Evolutionary conservation across 2,113 vertebrate genomes (phyloP).

Genomic region (Mormyrus lacerda): DNA sequence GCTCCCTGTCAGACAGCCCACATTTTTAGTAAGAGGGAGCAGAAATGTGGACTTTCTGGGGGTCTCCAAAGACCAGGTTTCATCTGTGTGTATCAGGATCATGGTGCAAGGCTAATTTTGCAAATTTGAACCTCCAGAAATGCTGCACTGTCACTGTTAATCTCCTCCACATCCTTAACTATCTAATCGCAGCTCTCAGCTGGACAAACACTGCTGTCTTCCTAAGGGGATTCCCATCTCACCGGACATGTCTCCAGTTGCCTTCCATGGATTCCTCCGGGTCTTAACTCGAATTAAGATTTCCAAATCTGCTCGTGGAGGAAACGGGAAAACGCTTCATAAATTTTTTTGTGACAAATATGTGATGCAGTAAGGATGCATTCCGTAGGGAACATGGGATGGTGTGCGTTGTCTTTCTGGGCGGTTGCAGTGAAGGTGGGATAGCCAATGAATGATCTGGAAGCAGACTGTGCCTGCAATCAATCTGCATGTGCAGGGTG

Average conservation of each 20-base stretch:
- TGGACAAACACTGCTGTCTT: background rate
- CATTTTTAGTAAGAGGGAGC: background rate
- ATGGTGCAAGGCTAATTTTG: background rate
- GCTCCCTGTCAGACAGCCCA: background rate
- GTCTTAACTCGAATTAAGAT: background rate
- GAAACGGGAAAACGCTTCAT: background rate
- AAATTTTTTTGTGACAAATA: background rate
- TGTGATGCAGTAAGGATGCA: background rate
- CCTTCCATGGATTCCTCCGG: background rate
- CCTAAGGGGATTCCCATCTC: background rate
- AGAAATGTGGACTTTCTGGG: background rate
- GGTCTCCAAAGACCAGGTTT: background rate
- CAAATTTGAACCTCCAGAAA: background rate
- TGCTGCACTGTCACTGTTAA: background rate
- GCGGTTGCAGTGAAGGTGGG: background rate
- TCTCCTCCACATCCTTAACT: background rate
- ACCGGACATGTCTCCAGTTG: background rate
- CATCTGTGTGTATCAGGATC: background rate
- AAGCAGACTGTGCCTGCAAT: background rate
- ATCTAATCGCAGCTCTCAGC: background rate
- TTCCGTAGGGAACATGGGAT: background rate
- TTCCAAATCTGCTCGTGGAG: background rate
- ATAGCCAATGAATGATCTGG: background rate
- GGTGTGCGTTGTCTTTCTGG: background rate
- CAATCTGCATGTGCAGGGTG: background rate